Conservation (phyloP, 2,888 invertebrate species). For the Phortica magna region DNA sequence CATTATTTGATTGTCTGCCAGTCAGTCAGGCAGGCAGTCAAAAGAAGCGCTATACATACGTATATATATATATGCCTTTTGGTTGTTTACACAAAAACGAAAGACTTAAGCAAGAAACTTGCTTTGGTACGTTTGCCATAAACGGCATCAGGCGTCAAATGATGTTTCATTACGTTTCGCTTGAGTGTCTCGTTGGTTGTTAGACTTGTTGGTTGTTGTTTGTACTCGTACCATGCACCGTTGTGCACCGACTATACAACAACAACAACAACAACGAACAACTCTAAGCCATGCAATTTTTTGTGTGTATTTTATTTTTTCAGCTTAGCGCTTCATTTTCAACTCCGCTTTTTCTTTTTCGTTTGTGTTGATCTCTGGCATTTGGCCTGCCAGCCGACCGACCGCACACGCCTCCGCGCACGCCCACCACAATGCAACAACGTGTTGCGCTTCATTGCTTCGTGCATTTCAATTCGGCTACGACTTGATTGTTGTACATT, state of each 20-base stretch:
- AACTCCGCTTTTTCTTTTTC: background rate
- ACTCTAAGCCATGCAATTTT: conserved; percentile 14
- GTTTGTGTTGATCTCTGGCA: conserved; percentile 67
- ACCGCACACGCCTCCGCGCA: background rate
- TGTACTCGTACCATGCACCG: conserved; percentile 53
- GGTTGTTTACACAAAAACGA: conserved; percentile 40
- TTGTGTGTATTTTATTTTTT: background rate
- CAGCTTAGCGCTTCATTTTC: background rate
- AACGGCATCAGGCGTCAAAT: conserved; percentile 54
- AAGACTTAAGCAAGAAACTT: conserved; percentile 66
- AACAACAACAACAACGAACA: background rate
- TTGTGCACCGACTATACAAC: conserved; percentile 35
- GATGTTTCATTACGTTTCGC: conserved; percentile 15
- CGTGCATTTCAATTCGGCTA: no score
- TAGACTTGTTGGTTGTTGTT: conserved; percentile 9
- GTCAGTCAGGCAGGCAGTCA: no score
- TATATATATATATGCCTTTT: background rate
- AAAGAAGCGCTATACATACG: background rate
- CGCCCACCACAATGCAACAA: background rate
- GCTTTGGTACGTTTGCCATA: conserved; percentile 49
- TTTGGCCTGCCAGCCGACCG: conserved; percentile 48
- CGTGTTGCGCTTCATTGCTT: conserved; percentile 39
- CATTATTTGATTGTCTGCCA: background rate
- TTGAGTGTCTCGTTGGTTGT: conserved; percentile 30
- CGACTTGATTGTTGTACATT: no score